Base-by-base conservation (phyloP, 2,888 invertebrate genomes). In the Diarsia brunnea region DNA sequence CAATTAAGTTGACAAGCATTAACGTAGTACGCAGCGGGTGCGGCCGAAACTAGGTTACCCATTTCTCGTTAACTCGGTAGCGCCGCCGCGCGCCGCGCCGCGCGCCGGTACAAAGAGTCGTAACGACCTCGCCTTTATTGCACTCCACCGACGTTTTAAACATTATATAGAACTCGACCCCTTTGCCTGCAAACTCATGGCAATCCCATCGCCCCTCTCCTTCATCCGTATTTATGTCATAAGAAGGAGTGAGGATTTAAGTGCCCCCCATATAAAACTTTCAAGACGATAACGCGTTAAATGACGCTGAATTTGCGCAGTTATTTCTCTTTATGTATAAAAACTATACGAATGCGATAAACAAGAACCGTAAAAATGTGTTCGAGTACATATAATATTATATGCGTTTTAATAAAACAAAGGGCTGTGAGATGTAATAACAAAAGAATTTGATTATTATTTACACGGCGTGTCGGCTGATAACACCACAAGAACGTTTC, bases 31-130 rank as follows among this genome's bases (percentile, higher is more conserved):
- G 90, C 91, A 90, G 90, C 92, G 93, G 95, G 95, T 90, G 95
- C 93, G 95, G 92, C 91, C 89, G 88, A 91, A 95, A 95, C 93
- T 95, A 92, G 96, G 96, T 96, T 91, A 96, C 96, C 95, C 93
- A 96, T 95, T 95, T 95, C 93, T 92, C 92, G 92, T 86, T 84
- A 88, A 86, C 85, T 88, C 84, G 64, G 88, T 86, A 84, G 81
- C 81, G 82, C 79, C 67, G 51, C 61, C 51, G 21, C 51, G n/a
- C 19, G 8, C 21, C n/a, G n/a, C n/a, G n/a, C n/a, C n/a, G n/a
- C n/a, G n/a, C n/a, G n/a, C 31, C 84, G 88, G 88, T 88, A 91
- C 92, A 91, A 92, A 93, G 91, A 90, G 93, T 89, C 92, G 88
- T 89, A 92, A 87, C 89, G 82, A 88, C 89, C 90, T 87, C 86